Conservation (phyloP, 2,888 invertebrate species). For the Ectobius pallidus region DNA sequence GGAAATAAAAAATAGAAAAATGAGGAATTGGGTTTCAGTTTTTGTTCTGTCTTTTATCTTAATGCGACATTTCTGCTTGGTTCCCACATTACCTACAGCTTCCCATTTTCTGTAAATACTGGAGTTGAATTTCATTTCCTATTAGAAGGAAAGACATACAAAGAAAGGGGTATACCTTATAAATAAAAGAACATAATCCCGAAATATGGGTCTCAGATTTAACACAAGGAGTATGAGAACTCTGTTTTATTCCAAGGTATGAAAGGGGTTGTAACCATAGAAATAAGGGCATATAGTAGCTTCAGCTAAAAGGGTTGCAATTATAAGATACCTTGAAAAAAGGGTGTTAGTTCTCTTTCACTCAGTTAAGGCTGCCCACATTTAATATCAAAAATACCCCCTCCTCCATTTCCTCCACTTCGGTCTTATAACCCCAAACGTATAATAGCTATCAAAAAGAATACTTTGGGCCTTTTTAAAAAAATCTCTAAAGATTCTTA, state of each 20-base stretch:
- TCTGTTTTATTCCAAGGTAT: neutral
- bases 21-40: conserved; percentile 12
- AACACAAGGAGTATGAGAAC: neutral
- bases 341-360: conserved; percentile 15
- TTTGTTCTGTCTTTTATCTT: conserved; percentile 10
- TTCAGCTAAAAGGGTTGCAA: conserved; percentile 24
- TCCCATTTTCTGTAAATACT: conserved; percentile 25
- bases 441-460: conserved; percentile 29
- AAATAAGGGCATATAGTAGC: conserved; percentile 9
- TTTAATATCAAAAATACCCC: conserved; percentile 27
- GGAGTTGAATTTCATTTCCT: conserved; percentile 27
- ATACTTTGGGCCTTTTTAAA: conserved; percentile 31
- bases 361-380: conserved; percentile 13
- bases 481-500: conserved; percentile 39
- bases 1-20: conserved; percentile 36
- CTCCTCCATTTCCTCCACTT: conserved; percentile 8
- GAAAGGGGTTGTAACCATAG: conserved; percentile 27
- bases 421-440: neutral
- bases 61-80: neutral
- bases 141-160: neutral
- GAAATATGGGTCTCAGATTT: conserved; percentile 29
- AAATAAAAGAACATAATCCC: conserved; percentile 36
- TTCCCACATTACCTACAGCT: conserved; percentile 14
- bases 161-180: conserved; percentile 25
- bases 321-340: conserved; percentile 8